phyloP scores from a whole-genome alignment of 2,888 invertebrate genomes.

The Drosophila tripunctata region DNA sequence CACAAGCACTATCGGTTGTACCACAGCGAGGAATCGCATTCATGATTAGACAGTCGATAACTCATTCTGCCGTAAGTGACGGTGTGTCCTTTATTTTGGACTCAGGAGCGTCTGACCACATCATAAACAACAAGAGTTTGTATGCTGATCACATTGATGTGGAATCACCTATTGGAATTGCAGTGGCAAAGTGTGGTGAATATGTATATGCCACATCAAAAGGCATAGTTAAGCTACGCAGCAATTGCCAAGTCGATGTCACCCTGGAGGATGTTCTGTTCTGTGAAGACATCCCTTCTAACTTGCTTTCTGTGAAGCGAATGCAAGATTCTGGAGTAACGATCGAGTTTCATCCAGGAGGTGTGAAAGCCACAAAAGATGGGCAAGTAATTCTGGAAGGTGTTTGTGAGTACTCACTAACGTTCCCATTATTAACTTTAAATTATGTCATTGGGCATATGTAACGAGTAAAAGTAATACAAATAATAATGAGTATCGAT shows the following conservation, averaged over 20 bases:
- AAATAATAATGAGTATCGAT: slow-evolving; percentile 25
- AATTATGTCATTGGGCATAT: too few relatives aligned
- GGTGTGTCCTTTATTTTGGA: slow-evolving; percentile 8
- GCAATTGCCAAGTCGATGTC: slow-evolving; percentile 6
- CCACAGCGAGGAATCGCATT: slow-evolving; percentile 19
- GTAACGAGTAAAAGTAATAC: slow-evolving; percentile 50
- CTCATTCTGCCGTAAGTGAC: not conserved
- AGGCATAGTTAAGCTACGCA: slow-evolving; percentile 6
- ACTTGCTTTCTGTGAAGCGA: slow-evolving; percentile 15
- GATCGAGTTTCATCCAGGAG: slow-evolving; percentile 10
- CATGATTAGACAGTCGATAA: slow-evolving; percentile 4
- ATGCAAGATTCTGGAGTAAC: slow-evolving; percentile 24
- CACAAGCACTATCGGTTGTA: slow-evolving; percentile 17
- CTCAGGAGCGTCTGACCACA: slow-evolving; percentile 13
- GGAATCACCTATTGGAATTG: slow-evolving; percentile 3
- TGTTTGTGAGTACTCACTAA: slow-evolving; percentile 16
- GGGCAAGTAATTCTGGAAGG: slow-evolving; percentile 4
- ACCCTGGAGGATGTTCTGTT: slow-evolving; percentile 53
- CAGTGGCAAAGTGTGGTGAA: slow-evolving; percentile 20
- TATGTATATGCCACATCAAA: not conserved
- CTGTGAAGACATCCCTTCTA: slow-evolving; percentile 20
- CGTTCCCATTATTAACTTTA: slow-evolving; percentile 7
- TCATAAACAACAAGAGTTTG: not conserved
- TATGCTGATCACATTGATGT: slow-evolving; percentile 21
- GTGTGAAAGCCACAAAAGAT: slow-evolving; percentile 7